Evolutionary conservation across 2,113 vertebrate species (phyloP).

Genomic region (Capreolus pygargus): DNA sequence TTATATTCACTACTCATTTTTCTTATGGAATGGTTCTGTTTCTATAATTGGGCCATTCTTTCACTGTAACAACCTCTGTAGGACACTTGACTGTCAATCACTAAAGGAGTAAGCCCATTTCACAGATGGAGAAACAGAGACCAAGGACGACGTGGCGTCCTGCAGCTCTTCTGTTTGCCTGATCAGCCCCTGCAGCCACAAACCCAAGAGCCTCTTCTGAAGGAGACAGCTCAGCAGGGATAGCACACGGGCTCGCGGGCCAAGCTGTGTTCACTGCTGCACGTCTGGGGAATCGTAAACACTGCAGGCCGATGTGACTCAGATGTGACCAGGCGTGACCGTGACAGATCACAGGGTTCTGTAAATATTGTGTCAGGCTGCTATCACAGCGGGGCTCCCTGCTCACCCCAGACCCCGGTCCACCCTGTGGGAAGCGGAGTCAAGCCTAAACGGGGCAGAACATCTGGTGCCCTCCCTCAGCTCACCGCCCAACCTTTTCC

Average conservation of each 20-base stretch:
- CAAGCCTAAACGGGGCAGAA: accelerated
- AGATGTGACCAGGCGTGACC: background rate
- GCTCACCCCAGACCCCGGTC: background rate
- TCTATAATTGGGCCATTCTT: background rate
- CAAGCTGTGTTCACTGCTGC: background rate
- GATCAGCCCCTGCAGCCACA: background rate
- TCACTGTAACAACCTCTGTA: background rate
- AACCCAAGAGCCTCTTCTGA: background rate
- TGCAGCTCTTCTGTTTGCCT: background rate
- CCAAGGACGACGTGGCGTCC: background rate
- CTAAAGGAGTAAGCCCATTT: background rate
- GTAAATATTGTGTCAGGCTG: slow-evolving; percentile 43
- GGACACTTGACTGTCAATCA: background rate
- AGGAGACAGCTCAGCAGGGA: background rate
- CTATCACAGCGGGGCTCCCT: background rate
- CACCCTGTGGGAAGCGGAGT: background rate
- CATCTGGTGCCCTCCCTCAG: background rate
- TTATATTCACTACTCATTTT: background rate
- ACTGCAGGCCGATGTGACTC: background rate
- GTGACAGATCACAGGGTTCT: slow-evolving; percentile 1
- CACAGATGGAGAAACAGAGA: background rate
- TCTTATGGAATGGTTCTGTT: background rate
- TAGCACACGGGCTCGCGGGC: background rate
- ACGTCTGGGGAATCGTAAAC: background rate
- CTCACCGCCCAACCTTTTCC: background rate